Conservation (phyloP, 2,797 vertebrate genomes). For the Podarcis lilfordi region DNA sequence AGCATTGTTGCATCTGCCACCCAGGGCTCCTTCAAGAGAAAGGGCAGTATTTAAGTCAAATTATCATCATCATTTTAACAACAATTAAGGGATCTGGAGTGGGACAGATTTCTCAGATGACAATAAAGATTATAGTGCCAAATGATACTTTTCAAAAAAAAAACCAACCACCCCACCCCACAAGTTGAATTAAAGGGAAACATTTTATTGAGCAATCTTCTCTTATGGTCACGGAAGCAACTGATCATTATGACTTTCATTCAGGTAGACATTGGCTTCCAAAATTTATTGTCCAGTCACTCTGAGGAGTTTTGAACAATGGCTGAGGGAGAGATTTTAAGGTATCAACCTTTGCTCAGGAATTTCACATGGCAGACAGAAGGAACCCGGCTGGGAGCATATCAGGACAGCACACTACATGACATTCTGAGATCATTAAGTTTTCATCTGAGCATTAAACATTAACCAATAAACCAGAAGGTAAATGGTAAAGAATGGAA, state of each 20-base stretch:
- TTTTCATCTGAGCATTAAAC: conserved; percentile 74
- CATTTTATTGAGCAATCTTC: no score
- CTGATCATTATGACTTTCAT: conserved; percentile 42
- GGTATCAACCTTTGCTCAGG: conserved; percentile 28
- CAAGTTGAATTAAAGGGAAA: no score
- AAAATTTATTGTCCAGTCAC: conserved; percentile 35
- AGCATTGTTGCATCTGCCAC: no score
- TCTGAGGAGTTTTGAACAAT: conserved; percentile 40
- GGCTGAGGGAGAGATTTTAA: conserved; percentile 38
- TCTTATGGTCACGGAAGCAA: conserved; percentile 10
- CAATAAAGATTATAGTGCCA: no score
- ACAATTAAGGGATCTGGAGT: no score
- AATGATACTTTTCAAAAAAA: no score
- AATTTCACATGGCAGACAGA: conserved; percentile 42
- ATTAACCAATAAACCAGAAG: conserved; percentile 70
- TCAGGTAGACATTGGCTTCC: conserved; percentile 39
- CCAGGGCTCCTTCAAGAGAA: no score
- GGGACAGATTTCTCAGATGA: no score
- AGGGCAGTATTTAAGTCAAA: no score
- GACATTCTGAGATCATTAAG: conserved; percentile 71
- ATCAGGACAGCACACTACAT: conserved; percentile 31
- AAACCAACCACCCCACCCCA: no score
- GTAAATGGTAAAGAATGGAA: conserved; percentile 65
- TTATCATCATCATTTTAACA: no score
- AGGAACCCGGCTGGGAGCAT: conserved; percentile 27